Conservation (phyloP, 1,140 invertebrate genomes). For the Dryas iulia region DNA sequence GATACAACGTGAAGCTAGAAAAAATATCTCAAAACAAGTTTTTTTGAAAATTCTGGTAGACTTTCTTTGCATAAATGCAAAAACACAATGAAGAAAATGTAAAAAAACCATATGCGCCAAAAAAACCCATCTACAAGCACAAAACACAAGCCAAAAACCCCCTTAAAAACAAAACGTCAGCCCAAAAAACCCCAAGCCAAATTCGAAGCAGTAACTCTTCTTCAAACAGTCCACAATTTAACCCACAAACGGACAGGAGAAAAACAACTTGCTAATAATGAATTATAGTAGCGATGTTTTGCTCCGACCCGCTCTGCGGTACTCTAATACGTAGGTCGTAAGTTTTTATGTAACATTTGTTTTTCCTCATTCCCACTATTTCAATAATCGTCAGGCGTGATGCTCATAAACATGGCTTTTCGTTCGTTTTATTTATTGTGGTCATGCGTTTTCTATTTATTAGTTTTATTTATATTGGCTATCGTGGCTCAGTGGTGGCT, state of each 20-base stretch:
- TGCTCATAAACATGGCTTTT: conserved; percentile 16
- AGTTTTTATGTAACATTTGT: conserved; percentile 44
- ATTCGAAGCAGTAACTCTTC: conserved; percentile 26
- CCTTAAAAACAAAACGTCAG: background rate
- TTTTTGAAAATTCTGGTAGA: no score
- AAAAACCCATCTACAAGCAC: background rate
- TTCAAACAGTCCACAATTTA: conserved; percentile 34
- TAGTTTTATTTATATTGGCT: background rate
- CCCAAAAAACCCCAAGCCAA: conserved; percentile 5
- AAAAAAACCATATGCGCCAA: no score
- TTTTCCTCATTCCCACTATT: conserved; percentile 38
- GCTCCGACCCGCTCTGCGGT: conserved; percentile 35
- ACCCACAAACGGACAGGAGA: conserved; percentile 43
- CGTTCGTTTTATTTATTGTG: background rate
- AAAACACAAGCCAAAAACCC: background rate
- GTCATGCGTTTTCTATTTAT: background rate
- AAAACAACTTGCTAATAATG: conserved; percentile 66
- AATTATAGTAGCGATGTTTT: conserved; percentile 50
- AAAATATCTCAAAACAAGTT: no score
- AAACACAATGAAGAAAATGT: no score
- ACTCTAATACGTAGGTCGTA: conserved; percentile 45
- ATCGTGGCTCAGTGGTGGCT: no score
- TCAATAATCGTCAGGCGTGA: conserved; percentile 31
- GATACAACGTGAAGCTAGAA: no score
- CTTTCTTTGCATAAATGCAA: no score